Evolutionary conservation across 2,888 invertebrate genomes (phyloP).

Genomic region (Tetropium fuscum): DNA sequence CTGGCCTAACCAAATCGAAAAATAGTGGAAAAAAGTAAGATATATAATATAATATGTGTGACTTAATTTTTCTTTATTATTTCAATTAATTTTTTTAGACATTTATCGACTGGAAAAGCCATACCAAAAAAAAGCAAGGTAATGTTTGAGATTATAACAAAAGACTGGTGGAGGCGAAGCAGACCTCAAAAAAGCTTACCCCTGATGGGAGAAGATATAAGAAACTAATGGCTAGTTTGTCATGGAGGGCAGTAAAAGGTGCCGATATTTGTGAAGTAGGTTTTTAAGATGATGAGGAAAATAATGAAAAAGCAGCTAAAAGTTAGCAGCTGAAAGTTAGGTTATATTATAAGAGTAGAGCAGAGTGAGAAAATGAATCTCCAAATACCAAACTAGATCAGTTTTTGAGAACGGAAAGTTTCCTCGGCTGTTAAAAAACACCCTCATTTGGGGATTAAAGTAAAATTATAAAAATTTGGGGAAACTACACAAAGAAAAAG

Average conservation of each 20-base stretch:
- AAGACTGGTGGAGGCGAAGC: slow-evolving; percentile 6
- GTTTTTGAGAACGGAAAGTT: too few species aligned
- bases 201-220: background rate
- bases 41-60: background rate
- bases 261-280: slow-evolving; percentile 1
- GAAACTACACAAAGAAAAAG: too few species aligned
- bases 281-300: background rate
- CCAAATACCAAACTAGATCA: too few species aligned
- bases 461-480: too few species aligned
- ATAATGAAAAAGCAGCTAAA: too few species aligned
- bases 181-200: background rate
- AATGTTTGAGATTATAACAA: slow-evolving; percentile 3
- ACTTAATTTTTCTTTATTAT: background rate
- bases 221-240: background rate
- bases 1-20: background rate
- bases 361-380: too few species aligned
- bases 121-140: slow-evolving; percentile 7
- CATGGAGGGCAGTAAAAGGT: slow-evolving; percentile 4
- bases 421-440: too few species aligned
- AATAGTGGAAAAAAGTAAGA: slow-evolving; percentile 3
- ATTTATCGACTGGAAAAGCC: slow-evolving; percentile 5
- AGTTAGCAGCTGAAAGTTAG: too few species aligned
- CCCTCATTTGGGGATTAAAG: too few species aligned
- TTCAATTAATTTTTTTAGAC: background rate
- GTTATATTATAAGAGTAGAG: too few species aligned